Base-by-base conservation (phyloP, 2,888 invertebrate species). In the Heliothis peltigera region DNA sequence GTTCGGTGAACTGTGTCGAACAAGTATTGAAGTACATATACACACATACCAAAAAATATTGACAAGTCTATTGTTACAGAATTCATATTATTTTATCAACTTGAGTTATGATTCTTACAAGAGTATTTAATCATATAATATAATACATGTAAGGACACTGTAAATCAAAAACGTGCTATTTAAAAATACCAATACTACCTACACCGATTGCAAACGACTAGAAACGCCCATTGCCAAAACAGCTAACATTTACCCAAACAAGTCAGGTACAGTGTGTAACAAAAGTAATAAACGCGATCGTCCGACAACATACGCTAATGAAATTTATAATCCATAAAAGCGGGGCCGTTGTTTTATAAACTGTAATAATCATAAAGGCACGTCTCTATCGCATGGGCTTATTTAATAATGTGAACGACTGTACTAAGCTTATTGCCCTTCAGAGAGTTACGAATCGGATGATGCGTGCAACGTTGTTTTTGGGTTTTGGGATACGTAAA, bases 321-420 rank as follows among this genome's bases (percentile, higher is more conserved):
- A 92, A 93, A 92, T 94, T 92, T 92, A 93, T 91, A 90, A 91
- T 90, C 91, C 92, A 91, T 92, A 91, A 93, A 92, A 86, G 88
- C 80, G 57, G 73, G 76, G 78, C 82, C 82, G 87, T 86, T 89
- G 89, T 89, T 93, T 92, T 93, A 92, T 93, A 91, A 92, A 91
- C 91, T 91, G 91, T 91, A 92, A 93, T 94, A 93, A 93, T 92
- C 90, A 89, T 94, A 92, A 93, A 93, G 86, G 86, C 85, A 74
- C 68, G 69, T 77, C 69, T 76, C 78, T 75, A 79, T 74, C 65
- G 66, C 63, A 58, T 18, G 44, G 71, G 78, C 75, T 78, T 77
- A 79, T 84, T 82, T 81, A 82, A 80, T 81, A 77, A 78, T 81
- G 67, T 68, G 76, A 62, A 71, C 75, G 79, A 79, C 79, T 82